phyloP scores from a whole-genome alignment of 2,888 invertebrate species.

The Itoplectis maculator region DNA sequence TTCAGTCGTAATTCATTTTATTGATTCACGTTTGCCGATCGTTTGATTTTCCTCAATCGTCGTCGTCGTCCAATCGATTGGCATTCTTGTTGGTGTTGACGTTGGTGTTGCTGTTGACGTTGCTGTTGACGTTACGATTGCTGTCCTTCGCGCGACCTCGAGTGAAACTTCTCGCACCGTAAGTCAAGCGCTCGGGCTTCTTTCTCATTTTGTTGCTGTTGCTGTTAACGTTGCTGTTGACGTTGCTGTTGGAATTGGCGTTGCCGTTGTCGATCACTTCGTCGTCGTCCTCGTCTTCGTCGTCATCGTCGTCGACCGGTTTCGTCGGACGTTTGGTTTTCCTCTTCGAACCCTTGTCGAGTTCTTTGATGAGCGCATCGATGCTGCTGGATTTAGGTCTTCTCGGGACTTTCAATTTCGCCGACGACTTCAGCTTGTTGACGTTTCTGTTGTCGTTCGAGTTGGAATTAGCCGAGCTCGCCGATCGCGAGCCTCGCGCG shows the following conservation, averaged over 20 bases:
- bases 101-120: not conserved
- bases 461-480: constrained; percentile 17
- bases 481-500: not conserved
- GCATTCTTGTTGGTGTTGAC: not conserved
- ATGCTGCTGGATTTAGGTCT: no score
- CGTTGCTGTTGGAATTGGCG: not conserved
- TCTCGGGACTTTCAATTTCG: not conserved
- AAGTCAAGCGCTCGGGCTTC: not conserved
- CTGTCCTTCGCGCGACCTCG: no score
- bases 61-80: no score
- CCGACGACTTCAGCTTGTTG: not conserved
- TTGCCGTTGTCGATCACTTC: no score
- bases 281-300: no score
- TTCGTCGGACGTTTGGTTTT: no score
- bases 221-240: not conserved
- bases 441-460: constrained; percentile 8
- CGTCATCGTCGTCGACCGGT: not conserved
- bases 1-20: not conserved
- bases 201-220: not conserved
- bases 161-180: not conserved
- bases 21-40: not conserved
- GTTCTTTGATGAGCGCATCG: no score
- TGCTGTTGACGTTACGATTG: not conserved
- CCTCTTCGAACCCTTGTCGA: no score
- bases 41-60: not conserved